Percentiles rank a stretch among this genome's conserved stretches.
phyloP scores from a whole-genome alignment of 1,140 invertebrate species.

The Penaeus chinensis region DNA sequence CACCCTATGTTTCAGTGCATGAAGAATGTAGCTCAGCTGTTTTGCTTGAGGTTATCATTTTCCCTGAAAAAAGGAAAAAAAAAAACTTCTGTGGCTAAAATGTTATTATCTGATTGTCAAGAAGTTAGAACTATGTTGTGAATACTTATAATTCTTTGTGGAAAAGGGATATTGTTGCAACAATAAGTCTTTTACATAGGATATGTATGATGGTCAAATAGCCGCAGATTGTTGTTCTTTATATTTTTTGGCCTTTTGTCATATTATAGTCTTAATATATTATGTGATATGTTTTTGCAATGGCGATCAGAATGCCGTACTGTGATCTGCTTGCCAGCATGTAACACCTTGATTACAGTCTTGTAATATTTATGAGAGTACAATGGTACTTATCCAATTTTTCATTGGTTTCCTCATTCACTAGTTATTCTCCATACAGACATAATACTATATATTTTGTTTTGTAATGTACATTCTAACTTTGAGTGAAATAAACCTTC shows the following conservation, averaged over 20 bases:
- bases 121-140: slow-evolving; percentile 31
- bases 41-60: slow-evolving; percentile 41
- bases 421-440: slow-evolving; percentile 53
- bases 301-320: slow-evolving; percentile 12
- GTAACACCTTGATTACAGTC: slow-evolving; percentile 41
- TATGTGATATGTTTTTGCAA: slow-evolving; percentile 55
- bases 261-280: slow-evolving; percentile 48
- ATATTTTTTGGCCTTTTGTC: slow-evolving; percentile 51
- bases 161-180: slow-evolving; percentile 38
- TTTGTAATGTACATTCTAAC: slow-evolving; percentile 57
- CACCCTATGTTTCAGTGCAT: slow-evolving; percentile 43
- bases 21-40: slow-evolving; percentile 28
- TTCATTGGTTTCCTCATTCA: slow-evolving; percentile 44
- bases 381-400: slow-evolving; percentile 51
- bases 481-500: slow-evolving; percentile 60
- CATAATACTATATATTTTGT: slow-evolving; percentile 49
- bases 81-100: slow-evolving; percentile 50
- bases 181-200: slow-evolving; percentile 44
- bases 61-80: background rate
- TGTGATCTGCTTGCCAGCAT: slow-evolving; percentile 41
- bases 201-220: slow-evolving; percentile 49
- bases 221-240: slow-evolving; percentile 53
- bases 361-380: slow-evolving; percentile 34
- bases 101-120: slow-evolving; percentile 27
- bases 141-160: slow-evolving; percentile 28